Evolutionary conservation across 2,888 invertebrate species (phyloP), one percentile per base, ranked within the genome.

Genomic region (Magallana nippona): DNA sequence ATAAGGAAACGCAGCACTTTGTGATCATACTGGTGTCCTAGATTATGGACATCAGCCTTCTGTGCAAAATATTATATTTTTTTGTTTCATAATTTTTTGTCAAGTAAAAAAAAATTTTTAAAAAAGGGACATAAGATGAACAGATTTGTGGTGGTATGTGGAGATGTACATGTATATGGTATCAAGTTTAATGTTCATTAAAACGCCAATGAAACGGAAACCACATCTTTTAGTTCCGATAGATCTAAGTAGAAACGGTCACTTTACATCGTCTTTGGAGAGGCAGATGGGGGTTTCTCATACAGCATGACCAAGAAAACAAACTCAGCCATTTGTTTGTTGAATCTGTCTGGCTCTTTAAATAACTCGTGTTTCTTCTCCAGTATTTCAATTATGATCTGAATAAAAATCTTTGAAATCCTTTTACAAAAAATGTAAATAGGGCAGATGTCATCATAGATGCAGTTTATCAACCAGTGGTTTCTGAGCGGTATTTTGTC

Each of bases 401-500:
- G 13, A 71, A 71, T 22, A 27, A 71, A 71, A 71, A 15, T 15
- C 60, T 71, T 27, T 71, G 71, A 71, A 27, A 71, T 27, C 71
- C 60, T 71, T 63, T 44, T 44, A 44, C 44, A 10, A 71, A 71
- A 71, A 27, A 71, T 0, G 32, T 15, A 27, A 27, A 71, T 22
- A 71, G 71, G 71, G 3, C 63, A 63, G 63, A 63, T 63, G 63
- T 71, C 71, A 71, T 3, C 71, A 32, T 13, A 71, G 19, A 71
- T 71, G 71, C 13, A 71, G 71, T 71, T 71, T 71, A 71, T 71
- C 71, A 71, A 71, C 22, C 71, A 27, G 71, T 3, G 71, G 71
- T 32, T 71, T 27, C 71, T 22, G 27, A 62, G 19, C 22, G 71
- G 10, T 32, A 71, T 71, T 71, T 32, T 71, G 27, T 71, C 27